Evolutionary conservation across 1,140 invertebrate genomes (phyloP).

Genomic region (Campoletis sonorensis): DNA sequence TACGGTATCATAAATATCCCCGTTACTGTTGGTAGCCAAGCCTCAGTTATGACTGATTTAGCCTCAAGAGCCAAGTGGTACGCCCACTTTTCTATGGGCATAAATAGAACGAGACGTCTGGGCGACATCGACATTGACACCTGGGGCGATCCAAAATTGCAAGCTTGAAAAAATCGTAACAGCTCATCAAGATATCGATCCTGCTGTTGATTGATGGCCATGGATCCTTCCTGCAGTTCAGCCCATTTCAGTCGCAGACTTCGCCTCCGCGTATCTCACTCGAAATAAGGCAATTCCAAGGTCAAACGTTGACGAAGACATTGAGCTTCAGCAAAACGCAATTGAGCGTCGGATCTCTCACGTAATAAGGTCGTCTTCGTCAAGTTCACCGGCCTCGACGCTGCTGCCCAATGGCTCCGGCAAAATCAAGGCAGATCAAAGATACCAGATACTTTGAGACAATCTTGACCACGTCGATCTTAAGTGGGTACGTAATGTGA

Average conservation of each 20-base stretch:
- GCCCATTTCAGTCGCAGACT: not conserved
- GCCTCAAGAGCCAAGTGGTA: not conserved
- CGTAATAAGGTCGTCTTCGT: not conserved
- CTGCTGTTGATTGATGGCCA: too few species aligned
- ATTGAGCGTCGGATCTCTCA: not conserved
- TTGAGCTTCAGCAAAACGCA: not conserved
- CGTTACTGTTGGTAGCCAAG: constrained; percentile 29
- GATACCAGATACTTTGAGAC: not conserved
- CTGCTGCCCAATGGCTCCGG: not conserved
- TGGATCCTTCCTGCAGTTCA: too few species aligned
- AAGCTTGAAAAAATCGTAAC: too few species aligned
- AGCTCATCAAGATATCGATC: too few species aligned
- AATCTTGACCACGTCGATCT: constrained; percentile 1
- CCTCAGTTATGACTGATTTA: constrained; percentile 19
- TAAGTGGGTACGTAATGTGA: constrained; percentile 9
- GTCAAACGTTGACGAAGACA: constrained; percentile 3
- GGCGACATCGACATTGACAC: not conserved
- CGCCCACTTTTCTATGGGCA: too few species aligned
- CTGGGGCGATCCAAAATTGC: too few species aligned
- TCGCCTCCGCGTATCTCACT: too few species aligned
- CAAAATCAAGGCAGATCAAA: not conserved
- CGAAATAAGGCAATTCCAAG: too few species aligned
- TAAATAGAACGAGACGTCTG: not conserved
- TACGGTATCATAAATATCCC: constrained; percentile 39
- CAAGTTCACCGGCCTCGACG: not conserved